Evolutionary conservation across 2,888 invertebrate genomes (phyloP), one percentile per base, ranked within the genome.

Genomic region (Tromatobia lineatoria): DNA sequence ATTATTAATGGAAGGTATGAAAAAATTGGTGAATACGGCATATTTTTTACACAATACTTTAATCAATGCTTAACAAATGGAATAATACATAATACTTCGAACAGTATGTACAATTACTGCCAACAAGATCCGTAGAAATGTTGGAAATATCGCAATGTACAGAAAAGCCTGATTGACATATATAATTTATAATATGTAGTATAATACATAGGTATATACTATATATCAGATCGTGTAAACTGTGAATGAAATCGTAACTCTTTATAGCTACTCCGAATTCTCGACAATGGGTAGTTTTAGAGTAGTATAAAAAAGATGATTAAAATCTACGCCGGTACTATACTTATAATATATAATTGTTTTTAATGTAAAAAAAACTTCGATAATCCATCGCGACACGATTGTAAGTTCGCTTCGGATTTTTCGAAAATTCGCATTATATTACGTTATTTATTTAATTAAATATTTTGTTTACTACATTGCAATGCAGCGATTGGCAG

Each of bases 71-170:
- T 91, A 92, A 91, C 91, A 92, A 92, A 91, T 91, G 91, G 90
- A 92, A 92, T 92, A 91, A 91, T 92, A 92, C 90, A 91, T 90
- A 92, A 91, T 91, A 90, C 90, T 90, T 90, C 89, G 89, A 87
- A 89, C 89, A 90, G 87, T 90, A 91, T 91, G 88, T 90, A 91
- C 90, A 91, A 87, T 91, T 88, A 91, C 88, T 88, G 87, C 85
- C 88, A 86, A 85, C 88, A 75, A 54, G 61, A 64, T 85, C 64
- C 25, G 70, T 70, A 66, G 64, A 50, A 29, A 47, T 29, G 81
- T 45, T 25, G 86, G 85, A 88, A 83, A 87, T 82, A 70, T 85
- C 86, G 89, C 90, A 88, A 91, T 91, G 73, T 91, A 91, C 91
- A 90, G 73, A 69, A 64, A 89, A 90, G 90, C 90, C 88, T 87